These are phyloP conservation scores for Amblyopsis hoosieri DNA, from an alignment of 2,797 vertebrate species.

Conservation along the genomic window DNA sequence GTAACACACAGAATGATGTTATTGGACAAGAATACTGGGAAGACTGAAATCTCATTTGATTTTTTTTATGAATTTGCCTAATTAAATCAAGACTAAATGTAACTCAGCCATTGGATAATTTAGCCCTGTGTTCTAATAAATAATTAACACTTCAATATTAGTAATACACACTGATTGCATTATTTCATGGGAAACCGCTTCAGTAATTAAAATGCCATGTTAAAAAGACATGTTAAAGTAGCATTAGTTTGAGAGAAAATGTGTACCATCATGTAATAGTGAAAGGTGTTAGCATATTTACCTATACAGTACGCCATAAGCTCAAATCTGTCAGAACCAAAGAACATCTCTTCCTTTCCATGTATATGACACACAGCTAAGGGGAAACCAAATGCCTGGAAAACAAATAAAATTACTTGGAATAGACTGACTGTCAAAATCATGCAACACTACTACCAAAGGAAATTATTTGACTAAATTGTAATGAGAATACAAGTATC, in stretches of 20 bases:
- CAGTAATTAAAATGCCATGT: no score
- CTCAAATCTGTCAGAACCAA: conserved; percentile 93
- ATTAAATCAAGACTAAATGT: no score
- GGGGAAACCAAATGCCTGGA: conserved; percentile 90
- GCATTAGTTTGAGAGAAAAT: background rate
- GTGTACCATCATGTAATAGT: background rate
- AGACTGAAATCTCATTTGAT: background rate
- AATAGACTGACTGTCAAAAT: background rate
- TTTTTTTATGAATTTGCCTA: no score
- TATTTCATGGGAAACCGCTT: no score
- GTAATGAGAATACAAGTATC: background rate
- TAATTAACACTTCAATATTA: no score
- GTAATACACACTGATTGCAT: no score
- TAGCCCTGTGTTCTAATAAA: no score
- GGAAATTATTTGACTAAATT: background rate
- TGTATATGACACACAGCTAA: conserved; percentile 80
- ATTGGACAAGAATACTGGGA: background rate
- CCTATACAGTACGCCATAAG: conserved; percentile 86
- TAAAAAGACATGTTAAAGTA: no score
- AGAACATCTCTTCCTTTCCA: conserved; percentile 81
- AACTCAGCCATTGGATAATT: no score
- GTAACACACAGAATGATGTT: conserved; percentile 46
- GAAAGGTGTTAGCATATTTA: conserved; percentile 66
- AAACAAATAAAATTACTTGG: background rate
- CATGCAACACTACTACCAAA: background rate